Base-by-base conservation (phyloP, 2,888 invertebrate genomes). In the Cephonodes hylas region DNA sequence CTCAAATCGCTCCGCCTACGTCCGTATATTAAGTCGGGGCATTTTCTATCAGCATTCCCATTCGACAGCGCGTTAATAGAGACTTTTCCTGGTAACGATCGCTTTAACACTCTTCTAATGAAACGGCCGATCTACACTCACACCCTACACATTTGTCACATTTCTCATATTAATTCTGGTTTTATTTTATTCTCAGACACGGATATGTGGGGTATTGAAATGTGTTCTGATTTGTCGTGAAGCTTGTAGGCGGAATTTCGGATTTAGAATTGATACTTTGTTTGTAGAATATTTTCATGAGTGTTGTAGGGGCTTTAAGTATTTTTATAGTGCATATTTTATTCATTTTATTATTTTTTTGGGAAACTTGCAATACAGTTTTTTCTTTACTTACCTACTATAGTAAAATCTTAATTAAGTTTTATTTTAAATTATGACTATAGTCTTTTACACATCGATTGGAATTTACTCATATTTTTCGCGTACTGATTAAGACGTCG, bases 91-190 rank as follows among this genome's bases (percentile, higher is more conserved):
- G 67, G 64, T 75, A 66, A 64, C 67, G 64, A 8, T 18, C 63
- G 64, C 62, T 71, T 60, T 64, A 58, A 31, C 65, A 64, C 70
- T 66, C 61, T 46, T 66, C 69, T 59, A 67, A 68, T 72, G 77
- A 75, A 74, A 72, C 66, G 65, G 66, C 72, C 72, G 64, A n/a
- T 38, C 38, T 65, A 60, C 59, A 62, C 27, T 48, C 60, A n/a
- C n/a, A n/a, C n/a, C n/a, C 63, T 61, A 56, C 61, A 59, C 59
- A 65, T 65, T 42, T 61, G 38, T 13, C 38, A 18, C 58, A 53
- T 61, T 57, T 53, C 42, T 62, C 59, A 31, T 67, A 66, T 66
- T 67, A 66, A 68, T 48, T 15, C 18, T 20, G 34, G 48, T 13
- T 42, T 57, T 22, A 57, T 45, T 34, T 44, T 58, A 7, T 58